Evolutionary conservation across 2,888 invertebrate species (phyloP).

Genomic region (Rhodophaea formosa): DNA sequence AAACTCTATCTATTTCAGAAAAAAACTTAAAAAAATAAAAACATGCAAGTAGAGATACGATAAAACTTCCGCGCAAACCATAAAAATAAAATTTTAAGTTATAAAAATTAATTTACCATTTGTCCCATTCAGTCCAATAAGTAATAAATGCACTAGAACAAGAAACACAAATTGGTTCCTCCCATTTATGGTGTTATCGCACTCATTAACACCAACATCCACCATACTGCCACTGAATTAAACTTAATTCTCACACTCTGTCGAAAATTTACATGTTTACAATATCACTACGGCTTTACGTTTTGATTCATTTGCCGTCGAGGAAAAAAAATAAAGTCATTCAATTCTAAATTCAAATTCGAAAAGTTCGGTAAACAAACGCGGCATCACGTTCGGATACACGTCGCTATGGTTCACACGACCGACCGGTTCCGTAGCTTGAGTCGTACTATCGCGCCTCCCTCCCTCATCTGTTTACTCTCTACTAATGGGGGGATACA

Average conservation of each 20-base stretch:
- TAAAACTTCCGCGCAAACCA: conserved; percentile 2
- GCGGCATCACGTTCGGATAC: conserved; percentile 43
- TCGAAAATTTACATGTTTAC: conserved; percentile 71
- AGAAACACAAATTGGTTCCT: conserved; percentile 78
- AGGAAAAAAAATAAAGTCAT: conserved; percentile 33
- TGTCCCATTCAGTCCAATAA: conserved; percentile 77
- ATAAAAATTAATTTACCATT: conserved; percentile 60
- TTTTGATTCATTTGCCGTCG: conserved; percentile 34
- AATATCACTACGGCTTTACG: conserved; percentile 44
- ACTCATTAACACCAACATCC: conserved; percentile 77
- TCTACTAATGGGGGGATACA: conserved; percentile 68
- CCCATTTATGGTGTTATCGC: conserved; percentile 76
- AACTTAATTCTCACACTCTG: conserved; percentile 66
- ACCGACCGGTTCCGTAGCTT: conserved; percentile 61
- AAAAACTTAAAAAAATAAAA: too few relatives aligned
- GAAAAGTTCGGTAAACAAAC: conserved; percentile 57
- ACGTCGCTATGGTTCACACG: conserved; percentile 47
- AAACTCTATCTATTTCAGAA: too few relatives aligned
- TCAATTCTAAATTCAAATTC: conserved; percentile 39
- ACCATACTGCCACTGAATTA: conserved; percentile 77
- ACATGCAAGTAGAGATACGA: not conserved
- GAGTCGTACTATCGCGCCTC: conserved; percentile 71
- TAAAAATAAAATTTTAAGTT: not conserved
- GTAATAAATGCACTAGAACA: conserved; percentile 76
- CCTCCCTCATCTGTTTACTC: conserved; percentile 74